Evolutionary conservation across 2,888 invertebrate species (phyloP).

Genomic region (Archaeoteleia sp.): DNA sequence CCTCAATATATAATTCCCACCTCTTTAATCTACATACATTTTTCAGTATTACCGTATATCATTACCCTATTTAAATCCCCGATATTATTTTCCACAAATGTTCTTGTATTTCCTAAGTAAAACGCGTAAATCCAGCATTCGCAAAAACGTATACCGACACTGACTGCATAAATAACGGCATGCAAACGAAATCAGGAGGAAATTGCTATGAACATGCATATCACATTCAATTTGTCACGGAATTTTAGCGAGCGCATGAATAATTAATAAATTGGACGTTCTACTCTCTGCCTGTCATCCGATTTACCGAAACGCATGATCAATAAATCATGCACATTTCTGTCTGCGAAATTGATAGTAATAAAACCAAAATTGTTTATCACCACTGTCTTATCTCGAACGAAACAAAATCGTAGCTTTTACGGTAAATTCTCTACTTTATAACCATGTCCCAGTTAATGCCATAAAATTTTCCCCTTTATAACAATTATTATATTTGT

Average conservation of each 20-base stretch:
- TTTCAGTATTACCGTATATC: too few species aligned
- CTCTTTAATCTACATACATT: too few species aligned
- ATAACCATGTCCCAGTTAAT: neutral
- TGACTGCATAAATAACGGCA: constrained; percentile 15
- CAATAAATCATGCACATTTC: constrained; percentile 22
- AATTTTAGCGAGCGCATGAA: constrained; percentile 19
- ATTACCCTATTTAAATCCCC: too few species aligned
- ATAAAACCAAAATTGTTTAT: constrained; percentile 8
- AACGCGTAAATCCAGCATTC: too few species aligned
- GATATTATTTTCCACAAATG: too few species aligned
- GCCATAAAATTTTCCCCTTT: constrained; percentile 3
- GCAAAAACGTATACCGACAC: too few species aligned
- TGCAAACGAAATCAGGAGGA: constrained; percentile 7
- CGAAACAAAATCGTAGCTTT: too few species aligned
- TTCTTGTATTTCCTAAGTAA: too few species aligned
- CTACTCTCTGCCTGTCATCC: constrained; percentile 6
- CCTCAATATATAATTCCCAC: too few species aligned
- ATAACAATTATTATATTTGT: too few species aligned
- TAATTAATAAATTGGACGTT: constrained; percentile 33
- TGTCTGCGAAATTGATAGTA: constrained; percentile 17
- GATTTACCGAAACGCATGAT: constrained; percentile 25
- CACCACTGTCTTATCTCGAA: too few species aligned
- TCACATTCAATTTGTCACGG: constrained; percentile 14
- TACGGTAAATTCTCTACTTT: too few species aligned
- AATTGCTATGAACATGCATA: constrained; percentile 9